phyloP scores from a whole-genome alignment of 1,140 invertebrate species.

The Zaprionus africanus region DNA sequence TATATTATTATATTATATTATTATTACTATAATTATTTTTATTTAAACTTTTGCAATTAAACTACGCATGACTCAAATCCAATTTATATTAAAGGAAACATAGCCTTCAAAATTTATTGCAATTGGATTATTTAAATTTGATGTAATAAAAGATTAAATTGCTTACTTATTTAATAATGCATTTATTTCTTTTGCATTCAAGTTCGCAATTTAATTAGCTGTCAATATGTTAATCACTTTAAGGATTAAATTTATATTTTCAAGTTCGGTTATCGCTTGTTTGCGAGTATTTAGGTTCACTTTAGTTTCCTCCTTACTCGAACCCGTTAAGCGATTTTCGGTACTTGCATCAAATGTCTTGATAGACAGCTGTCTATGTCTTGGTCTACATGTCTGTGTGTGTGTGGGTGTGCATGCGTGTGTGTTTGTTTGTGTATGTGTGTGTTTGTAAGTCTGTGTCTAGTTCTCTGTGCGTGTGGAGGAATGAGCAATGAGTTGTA shows the following conservation, averaged over 20 bases:
- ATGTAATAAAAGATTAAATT: too few species aligned
- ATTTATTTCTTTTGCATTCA: background rate
- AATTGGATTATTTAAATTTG: too few species aligned
- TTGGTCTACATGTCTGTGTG: conserved; percentile 1
- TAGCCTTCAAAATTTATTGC: too few species aligned
- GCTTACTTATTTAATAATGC: too few species aligned
- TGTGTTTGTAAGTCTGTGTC: conserved; percentile 19
- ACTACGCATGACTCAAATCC: too few species aligned
- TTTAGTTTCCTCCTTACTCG: background rate
- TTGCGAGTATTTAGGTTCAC: conserved; percentile 13
- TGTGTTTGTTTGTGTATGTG: background rate
- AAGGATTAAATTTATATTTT: background rate
- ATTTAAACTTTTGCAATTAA: too few species aligned
- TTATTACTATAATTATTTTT: too few species aligned
- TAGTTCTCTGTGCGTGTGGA: conserved; percentile 21
- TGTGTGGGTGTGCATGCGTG: background rate
- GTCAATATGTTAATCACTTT: background rate
- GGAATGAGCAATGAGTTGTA: conserved; percentile 74
- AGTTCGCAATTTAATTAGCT: background rate
- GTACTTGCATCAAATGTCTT: conserved; percentile 17
- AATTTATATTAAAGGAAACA: too few species aligned
- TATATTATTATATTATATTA: too few species aligned
- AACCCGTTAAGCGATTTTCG: conserved; percentile 46
- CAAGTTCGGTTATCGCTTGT: background rate
- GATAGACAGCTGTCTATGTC: conserved; percentile 65